Evolutionary conservation across 2,113 vertebrate species (phyloP), one percentile per base, ranked within the genome.

Genomic region (Acanthochromis polyacanthus): DNA sequence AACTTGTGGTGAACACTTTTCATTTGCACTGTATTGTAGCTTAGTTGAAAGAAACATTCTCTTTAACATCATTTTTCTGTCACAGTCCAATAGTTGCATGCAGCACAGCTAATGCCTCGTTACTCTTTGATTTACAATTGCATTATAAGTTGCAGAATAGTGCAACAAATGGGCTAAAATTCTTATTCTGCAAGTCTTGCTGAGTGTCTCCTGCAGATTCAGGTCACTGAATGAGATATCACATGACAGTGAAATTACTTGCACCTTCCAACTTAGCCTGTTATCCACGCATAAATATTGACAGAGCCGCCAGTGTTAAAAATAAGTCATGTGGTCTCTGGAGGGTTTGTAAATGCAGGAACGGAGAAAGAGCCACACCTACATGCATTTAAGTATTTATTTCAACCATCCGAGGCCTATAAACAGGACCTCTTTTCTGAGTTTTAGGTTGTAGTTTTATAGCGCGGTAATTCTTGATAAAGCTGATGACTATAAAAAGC

Each of bases 391-490:
- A 75, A 60, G 55, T 55, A 71, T 63, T 64, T 58, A 53, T 38
- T 45, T 75, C 30, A 71, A 25, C 71, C 58, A 17, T 59, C 73
- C 59, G 70, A 71, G 58, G 40, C 38, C 7, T 43, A 19, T 65
- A 40, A 72, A 77, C 61, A 65, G 64, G 46, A 50, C 45, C 59
- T 71, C 64, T 60, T 56, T 52, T 75, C 20, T 78, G 65, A 65
- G 40, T 71, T 75, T 46, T 25, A 38, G 66, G 78, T 28, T 60
- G 58, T 81, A 46, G 58, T 61, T 75, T 55, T 51, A 65, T 51
- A 32, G 9, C 61, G 40, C 64, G 51, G 40, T 61, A 61, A 77
- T 82, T 65, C 10, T 48, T n/a, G 3, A 45, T 22, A 22, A 46
- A 23, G 5, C 15, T 48, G 4, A 14, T 62, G 57, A 48, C n/a